phyloP scores from a whole-genome alignment of 2,113 vertebrate genomes.

The Seriola rivoliana region DNA sequence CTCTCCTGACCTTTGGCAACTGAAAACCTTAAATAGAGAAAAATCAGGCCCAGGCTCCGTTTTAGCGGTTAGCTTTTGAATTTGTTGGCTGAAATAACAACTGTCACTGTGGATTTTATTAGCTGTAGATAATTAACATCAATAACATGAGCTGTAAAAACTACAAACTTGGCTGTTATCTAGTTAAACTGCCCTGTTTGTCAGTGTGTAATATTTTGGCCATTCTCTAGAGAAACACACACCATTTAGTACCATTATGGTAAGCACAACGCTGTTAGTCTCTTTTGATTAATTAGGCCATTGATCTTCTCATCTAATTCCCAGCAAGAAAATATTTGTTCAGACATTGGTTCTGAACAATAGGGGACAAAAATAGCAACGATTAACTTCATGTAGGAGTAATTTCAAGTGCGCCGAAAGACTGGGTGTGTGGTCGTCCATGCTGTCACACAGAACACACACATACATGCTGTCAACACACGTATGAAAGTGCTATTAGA shows the following conservation, averaged over 20 bases:
- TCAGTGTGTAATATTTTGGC: neutral
- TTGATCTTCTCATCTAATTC: constrained; percentile 3
- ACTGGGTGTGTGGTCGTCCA: neutral
- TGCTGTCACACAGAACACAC: neutral
- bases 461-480: neutral
- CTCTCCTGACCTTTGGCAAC: constrained; percentile 47
- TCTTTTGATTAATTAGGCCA: neutral
- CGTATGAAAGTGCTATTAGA: neutral
- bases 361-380: constrained; percentile 19
- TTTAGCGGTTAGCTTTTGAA: constrained; percentile 10
- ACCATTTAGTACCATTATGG: constrained; percentile 1
- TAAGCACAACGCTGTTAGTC: neutral
- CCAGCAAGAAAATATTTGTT: neutral
- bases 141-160: neutral
- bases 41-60: constrained; percentile 14
- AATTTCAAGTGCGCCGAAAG: constrained; percentile 3
- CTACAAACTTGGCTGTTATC: neutral
- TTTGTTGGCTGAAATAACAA: constrained; percentile 3
- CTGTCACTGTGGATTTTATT: neutral
- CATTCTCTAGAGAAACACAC: neutral
- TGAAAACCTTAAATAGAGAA: constrained; percentile 28
- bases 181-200: neutral
- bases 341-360: constrained; percentile 26
- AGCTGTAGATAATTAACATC: constrained; percentile 1
- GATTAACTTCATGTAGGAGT: constrained; percentile 6